Base-by-base conservation (phyloP, 1,140 invertebrate genomes). In the Phocides pigmalion region DNA sequence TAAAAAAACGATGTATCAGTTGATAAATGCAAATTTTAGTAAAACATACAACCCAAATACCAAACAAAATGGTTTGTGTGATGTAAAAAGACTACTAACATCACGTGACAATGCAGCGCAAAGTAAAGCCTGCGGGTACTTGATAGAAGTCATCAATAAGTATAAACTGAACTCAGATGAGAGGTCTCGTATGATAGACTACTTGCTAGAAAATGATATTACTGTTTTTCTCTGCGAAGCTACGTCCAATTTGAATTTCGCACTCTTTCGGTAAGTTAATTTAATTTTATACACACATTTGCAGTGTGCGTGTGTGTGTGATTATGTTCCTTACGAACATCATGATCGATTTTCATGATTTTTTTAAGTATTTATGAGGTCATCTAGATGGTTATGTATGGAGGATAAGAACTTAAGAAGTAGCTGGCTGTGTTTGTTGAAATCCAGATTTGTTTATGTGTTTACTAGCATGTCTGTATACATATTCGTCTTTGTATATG, bases 131-230 rank as follows among this genome's bases (percentile, higher is more conserved):
- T 89, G 89, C 56, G 74, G 73, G 0, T 91, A 84, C 70, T 53
- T 89, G 28, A 74, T 79, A 14, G 85, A 91, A 79, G 83, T 86
- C 14, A 66, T 89, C 17, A 82, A 59, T 17, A 77, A 76, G 58
- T 86, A 84, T 59, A 79, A 81, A 22, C 47, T 68, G 19, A 83
- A 75, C 56, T 80, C 82, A 11, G 70, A 67, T 11, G 81, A 91
- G 58, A 74, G 77, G 44, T 53, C 42, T 49, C 66, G 70, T 32
- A 77, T 85, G 68, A 54, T 87, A 0, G 76, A 89, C 69, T 89
- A 89, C 74, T 76, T 91, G 58, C 67, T 91, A 11, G 79, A 90
- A 1, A 89, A 89, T 61, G 88, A 90, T 62, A 87, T 91, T 32
- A 76, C 74, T 25, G 79, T 89, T 19, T 90, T 90, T 68, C 73